Evolutionary conservation across 1,140 invertebrate species (phyloP).

Genomic region (Sinella curviseta): DNA sequence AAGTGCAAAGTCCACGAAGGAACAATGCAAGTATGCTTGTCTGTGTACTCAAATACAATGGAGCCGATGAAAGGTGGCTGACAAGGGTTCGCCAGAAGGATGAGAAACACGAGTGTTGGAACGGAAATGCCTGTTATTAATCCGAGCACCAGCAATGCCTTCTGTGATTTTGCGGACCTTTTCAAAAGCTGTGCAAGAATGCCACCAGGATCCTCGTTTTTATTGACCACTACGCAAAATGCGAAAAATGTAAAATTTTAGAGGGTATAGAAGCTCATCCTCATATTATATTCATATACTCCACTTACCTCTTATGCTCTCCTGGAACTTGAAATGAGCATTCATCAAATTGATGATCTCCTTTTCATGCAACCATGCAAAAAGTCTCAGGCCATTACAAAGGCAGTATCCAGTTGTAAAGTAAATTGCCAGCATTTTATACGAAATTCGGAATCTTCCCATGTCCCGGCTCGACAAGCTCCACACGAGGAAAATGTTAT

Average conservation of each 20-base stretch:
- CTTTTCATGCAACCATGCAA: conserved; percentile 22
- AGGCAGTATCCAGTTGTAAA: neutral
- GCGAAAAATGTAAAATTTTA: neutral
- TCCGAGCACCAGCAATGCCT: neutral
- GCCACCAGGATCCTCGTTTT: neutral
- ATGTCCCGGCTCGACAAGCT: neutral
- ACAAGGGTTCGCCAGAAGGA: conserved; percentile 22
- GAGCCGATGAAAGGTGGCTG: conserved; percentile 17
- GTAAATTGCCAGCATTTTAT: conserved; percentile 15
- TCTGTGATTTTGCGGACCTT: neutral
- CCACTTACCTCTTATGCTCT: neutral
- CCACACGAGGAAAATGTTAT: conserved; percentile 17
- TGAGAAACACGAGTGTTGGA: conserved; percentile 10
- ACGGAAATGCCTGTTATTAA: neutral
- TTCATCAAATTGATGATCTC: conserved; percentile 21
- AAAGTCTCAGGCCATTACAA: conserved; percentile 4
- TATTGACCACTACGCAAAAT: neutral
- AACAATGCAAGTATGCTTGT: neutral
- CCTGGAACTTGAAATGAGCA: neutral
- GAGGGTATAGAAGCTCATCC: too few relatives aligned
- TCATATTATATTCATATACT: neutral
- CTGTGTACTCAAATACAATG: neutral
- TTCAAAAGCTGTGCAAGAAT: neutral
- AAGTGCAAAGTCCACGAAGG: neutral
- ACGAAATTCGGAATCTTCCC: conserved; percentile 1